A percentile compares a stretch with the other conserved stretches of the same genome.
These are phyloP conservation scores for Heliocidaris erythrogramma DNA, from an alignment of 35 echinoderm and acorn worm species.

Conservation along the genomic window DNA sequence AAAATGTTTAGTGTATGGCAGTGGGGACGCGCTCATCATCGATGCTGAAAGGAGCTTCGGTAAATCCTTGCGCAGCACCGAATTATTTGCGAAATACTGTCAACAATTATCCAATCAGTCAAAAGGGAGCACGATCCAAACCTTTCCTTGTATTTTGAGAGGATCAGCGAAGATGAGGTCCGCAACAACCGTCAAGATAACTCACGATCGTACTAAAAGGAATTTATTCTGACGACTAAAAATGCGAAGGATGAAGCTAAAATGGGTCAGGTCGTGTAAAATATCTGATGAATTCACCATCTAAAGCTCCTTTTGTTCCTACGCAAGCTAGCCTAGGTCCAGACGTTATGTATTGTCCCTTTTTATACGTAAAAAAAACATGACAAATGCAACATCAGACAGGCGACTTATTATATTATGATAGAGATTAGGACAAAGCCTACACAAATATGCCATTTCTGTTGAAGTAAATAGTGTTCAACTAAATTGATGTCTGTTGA, in stretches of 20 bases:
- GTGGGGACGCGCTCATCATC: neutral
- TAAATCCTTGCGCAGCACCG: neutral
- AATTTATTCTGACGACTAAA: constrained; percentile 3
- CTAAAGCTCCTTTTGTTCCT: neutral
- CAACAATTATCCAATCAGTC: constrained; percentile 17
- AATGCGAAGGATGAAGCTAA: neutral
- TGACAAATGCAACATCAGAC: neutral
- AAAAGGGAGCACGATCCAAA: neutral
- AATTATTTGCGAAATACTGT: constrained; percentile 3
- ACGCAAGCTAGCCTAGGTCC: neutral
- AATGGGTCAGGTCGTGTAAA: constrained; percentile 3
- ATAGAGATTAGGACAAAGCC: neutral
- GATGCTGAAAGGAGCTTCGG: neutral
- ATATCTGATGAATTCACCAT: neutral
- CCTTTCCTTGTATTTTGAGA: neutral
- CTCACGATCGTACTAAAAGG: neutral
- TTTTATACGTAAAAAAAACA: neutral
- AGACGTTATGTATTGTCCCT: neutral
- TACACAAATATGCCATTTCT: neutral
- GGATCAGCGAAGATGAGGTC: neutral
- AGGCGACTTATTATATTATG: neutral
- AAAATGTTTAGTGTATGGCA: neutral
- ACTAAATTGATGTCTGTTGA: neutral
- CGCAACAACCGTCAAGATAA: neutral
- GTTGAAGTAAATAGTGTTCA: neutral